A percentile compares a stretch with the other conserved stretches of the same genome.
These are phyloP conservation scores for Protobothrops mucrosquamatus DNA, from an alignment of 2,113 vertebrate species.

Conservation along the genomic window DNA sequence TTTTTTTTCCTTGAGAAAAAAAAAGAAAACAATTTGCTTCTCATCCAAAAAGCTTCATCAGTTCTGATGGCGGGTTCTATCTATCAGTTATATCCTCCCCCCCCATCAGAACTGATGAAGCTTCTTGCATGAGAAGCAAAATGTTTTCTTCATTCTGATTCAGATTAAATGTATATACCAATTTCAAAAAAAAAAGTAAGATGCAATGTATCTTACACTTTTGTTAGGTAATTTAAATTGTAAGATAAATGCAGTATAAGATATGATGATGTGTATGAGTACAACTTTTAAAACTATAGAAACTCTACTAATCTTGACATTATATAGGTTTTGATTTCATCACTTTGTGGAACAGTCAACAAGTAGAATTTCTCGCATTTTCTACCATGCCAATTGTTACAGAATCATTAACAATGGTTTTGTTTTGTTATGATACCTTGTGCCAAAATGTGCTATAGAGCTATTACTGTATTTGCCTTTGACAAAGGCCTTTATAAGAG, in stretches of 20 bases:
- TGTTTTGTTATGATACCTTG: neutral
- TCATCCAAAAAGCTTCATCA: no score
- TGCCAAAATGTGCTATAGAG: neutral
- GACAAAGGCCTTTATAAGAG: slow-evolving; percentile 3
- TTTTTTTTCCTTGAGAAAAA: no score
- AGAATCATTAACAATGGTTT: neutral
- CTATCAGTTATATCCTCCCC: no score
- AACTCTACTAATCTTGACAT: neutral
- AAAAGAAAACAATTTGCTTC: no score
- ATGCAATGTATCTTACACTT: neutral
- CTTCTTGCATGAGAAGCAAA: no score
- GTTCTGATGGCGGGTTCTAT: no score
- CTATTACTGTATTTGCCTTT: slow-evolving; percentile 28
- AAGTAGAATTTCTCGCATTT: neutral
- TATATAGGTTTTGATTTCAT: neutral
- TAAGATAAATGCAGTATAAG: neutral
- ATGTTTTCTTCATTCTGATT: neutral
- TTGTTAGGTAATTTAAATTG: neutral
- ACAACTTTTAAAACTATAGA: neutral
- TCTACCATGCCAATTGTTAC: neutral
- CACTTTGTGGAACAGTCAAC: neutral
- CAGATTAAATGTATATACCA: neutral
- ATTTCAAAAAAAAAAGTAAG: neutral
- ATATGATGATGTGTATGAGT: neutral
- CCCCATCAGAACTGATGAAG: no score